Evolutionary conservation across 1,140 invertebrate genomes (phyloP).

Genomic region (Steinernema feltiae): DNA sequence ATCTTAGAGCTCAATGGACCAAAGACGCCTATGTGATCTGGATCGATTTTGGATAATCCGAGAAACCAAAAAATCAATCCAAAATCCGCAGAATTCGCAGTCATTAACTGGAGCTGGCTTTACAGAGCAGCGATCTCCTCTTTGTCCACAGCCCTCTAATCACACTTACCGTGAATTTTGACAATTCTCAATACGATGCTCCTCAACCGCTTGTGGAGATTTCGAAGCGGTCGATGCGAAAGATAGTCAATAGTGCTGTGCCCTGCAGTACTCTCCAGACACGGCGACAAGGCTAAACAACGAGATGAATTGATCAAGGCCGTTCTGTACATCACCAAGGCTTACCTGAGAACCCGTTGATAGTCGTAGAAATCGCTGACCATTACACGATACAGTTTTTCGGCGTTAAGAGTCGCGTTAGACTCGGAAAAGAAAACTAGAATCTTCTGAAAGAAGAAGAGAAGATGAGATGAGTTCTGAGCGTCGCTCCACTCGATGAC

Average conservation of each 20-base stretch:
- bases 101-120: too few relatives aligned
- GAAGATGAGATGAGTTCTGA: background rate
- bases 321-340: background rate
- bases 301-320: background rate
- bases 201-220: background rate
- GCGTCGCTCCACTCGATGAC: background rate
- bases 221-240: slow-evolving; percentile 1
- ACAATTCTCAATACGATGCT: background rate
- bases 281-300: slow-evolving; percentile 1
- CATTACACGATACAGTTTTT: slow-evolving; percentile 8
- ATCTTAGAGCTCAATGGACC: too few relatives aligned
- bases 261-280: slow-evolving; percentile 10
- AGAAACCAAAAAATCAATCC: too few relatives aligned
- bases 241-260: slow-evolving; percentile 13
- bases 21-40: too few relatives aligned
- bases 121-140: too few relatives aligned
- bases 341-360: slow-evolving; percentile 4
- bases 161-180: background rate
- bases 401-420: background rate
- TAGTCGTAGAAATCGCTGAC: background rate
- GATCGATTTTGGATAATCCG: too few relatives aligned
- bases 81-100: too few relatives aligned
- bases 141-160: too few relatives aligned
- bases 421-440: background rate
- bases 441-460: background rate